Conservation (phyloP, 2,113 vertebrate species). For the pig (Sus scrofa) region DNA sequence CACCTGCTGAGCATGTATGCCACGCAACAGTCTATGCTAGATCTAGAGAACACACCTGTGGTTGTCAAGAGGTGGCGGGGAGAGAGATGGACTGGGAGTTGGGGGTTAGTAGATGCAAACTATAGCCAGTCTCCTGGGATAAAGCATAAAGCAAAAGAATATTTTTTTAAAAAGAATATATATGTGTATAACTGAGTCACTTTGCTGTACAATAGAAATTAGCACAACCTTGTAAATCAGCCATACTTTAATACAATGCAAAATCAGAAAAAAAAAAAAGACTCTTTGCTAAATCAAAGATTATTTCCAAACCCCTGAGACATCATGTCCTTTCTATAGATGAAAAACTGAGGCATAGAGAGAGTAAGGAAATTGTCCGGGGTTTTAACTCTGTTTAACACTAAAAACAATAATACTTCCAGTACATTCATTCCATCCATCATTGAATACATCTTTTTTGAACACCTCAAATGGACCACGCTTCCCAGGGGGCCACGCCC, state of each 20-base stretch:
- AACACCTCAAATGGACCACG: background rate
- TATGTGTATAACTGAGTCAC: too few species aligned
- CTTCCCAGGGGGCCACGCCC: background rate
- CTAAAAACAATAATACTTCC: background rate
- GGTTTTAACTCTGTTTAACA: conserved; percentile 34
- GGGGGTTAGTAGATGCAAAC: too few species aligned
- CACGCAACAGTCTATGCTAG: background rate
- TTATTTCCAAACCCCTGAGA: background rate
- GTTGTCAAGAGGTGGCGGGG: too few species aligned
- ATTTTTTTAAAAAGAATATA: too few species aligned
- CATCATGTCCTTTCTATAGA: background rate
- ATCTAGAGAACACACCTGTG: background rate
- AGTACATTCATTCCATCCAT: background rate
- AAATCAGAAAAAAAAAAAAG: background rate
- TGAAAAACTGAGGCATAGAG: background rate
- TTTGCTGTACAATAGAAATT: too few species aligned
- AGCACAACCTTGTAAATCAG: too few species aligned
- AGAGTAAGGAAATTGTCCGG: background rate
- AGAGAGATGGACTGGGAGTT: too few species aligned
- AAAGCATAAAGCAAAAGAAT: too few species aligned
- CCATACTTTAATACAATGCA: too few species aligned
- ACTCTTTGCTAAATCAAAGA: background rate
- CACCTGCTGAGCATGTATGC: background rate
- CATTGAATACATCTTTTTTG: background rate
- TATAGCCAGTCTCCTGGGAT: too few species aligned